Percentiles rank a stretch among this genome's conserved stretches.
phyloP scores from a whole-genome alignment of 2,797 vertebrate genomes.

The Clangula hyemalis region DNA sequence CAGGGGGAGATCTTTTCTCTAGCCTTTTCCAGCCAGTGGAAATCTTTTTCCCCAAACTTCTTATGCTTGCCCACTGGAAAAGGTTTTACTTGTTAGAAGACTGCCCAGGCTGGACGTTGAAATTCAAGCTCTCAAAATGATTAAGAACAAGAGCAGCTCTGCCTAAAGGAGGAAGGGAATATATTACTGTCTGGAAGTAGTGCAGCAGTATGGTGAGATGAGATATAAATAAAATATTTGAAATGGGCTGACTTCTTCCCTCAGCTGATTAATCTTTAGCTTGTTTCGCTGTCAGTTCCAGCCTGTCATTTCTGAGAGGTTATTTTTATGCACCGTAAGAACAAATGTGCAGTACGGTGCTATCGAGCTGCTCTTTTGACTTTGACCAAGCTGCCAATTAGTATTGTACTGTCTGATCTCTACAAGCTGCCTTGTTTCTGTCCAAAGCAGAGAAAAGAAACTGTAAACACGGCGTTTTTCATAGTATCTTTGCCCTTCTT shows the following conservation, averaged over 20 bases:
- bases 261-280: neutral
- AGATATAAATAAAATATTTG: conserved; percentile 34
- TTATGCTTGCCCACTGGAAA: neutral
- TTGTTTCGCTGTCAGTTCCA: conserved; percentile 1
- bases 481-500: conserved; percentile 6
- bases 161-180: neutral
- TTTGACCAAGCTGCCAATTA: conserved; percentile 35
- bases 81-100: neutral
- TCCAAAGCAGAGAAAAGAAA: neutral
- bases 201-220: neutral
- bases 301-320: conserved; percentile 5
- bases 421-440: neutral
- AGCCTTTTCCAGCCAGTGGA: neutral
- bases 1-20: neutral
- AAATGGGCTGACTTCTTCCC: neutral
- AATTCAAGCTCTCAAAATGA: neutral
- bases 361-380: neutral
- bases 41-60: neutral
- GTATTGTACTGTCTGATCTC: neutral
- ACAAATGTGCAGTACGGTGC: neutral
- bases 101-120: neutral
- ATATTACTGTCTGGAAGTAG: neutral
- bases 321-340: conserved; percentile 12
- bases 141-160: neutral
- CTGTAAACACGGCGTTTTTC: neutral